phyloP scores from a whole-genome alignment of 2,113 vertebrate genomes.

The Tringa solitaria region DNA sequence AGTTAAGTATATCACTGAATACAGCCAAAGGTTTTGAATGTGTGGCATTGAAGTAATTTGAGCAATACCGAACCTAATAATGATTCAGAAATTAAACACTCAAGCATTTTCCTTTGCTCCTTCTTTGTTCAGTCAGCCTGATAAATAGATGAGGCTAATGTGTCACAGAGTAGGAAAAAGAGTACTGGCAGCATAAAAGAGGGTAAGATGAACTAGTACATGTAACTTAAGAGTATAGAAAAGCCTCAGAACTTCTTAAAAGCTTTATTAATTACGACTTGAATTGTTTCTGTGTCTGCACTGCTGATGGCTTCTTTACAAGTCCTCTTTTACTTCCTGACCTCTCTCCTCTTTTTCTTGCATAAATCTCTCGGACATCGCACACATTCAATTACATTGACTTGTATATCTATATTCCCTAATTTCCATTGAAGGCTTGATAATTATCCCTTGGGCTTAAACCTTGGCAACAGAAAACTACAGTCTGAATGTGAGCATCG shows the following conservation, averaged over 20 bases:
- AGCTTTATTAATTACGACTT: not conserved
- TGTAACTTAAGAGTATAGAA: not conserved
- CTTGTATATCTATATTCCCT: not conserved
- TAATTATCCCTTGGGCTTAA: not conserved
- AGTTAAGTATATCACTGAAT: not conserved
- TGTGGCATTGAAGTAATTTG: not conserved
- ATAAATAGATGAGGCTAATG: not conserved
- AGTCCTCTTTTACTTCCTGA: not conserved
- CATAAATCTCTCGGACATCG: fast-evolving
- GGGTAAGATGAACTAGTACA: not conserved
- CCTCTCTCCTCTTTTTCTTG: not conserved
- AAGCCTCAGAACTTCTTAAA: not conserved
- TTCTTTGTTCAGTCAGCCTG: not conserved
- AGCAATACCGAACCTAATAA: not conserved
- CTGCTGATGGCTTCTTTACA: not conserved
- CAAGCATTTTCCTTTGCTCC: not conserved
- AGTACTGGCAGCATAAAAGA: not conserved
- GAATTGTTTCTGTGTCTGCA: not conserved
- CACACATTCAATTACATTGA: not conserved
- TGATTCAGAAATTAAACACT: not conserved
- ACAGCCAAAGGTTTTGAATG: not conserved
- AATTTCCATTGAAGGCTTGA: not conserved
- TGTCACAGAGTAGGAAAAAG: not conserved
- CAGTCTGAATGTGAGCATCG: not conserved
- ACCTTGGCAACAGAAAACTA: not conserved